Base-by-base conservation (phyloP, 2,113 vertebrate species). In the Tamias sibiricus region DNA sequence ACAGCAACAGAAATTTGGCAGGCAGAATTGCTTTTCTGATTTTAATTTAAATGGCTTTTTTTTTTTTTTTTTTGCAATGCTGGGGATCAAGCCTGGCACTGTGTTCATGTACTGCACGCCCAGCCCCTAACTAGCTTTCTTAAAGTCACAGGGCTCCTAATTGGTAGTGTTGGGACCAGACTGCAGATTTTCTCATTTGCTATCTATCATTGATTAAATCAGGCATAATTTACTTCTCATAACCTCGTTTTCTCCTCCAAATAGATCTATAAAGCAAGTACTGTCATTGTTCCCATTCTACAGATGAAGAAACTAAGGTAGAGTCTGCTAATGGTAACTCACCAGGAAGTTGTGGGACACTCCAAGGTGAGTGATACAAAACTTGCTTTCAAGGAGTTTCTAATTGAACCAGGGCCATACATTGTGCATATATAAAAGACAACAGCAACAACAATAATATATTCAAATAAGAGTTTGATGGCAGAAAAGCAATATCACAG, bases 181-280 rank as follows among this genome's bases (percentile, higher is more conserved):
- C 52, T 88, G 75, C 47, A 76, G 35, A n/a, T 76, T 88, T 90
- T 84, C n/a, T 85, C 8, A 71, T 92, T 52, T 96, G 13, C 49
- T 57, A 26, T 26, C 20, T 8, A 47, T 57, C 49, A 76, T 30
- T 87, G 59, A 82, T 64, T 64, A 35, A 80, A 40, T 74, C 77
- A 66, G 81, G 37, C 19, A 52, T 80, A 84, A 77, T 75, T 80
- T 92, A 28, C 26, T 52, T 12, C 22, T 90, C 8, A 68, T 2
- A 44, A n/a, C 69, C 13, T 71, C 37, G 8, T 35, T 76, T 94
- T 79, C 30, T 85, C 40, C 11, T 82, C 30, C 66, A 71, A 76
- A 49, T 28, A 72, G 20, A 2, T 62, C 32, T 88, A 14, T 52
- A 86, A 76, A 57, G 12, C 28, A 49, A 62, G 71, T n/a, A 20